These are phyloP conservation scores for Drosophila eohydei DNA, from an alignment of 2,888 invertebrate genomes.

Conservation along the genomic window DNA sequence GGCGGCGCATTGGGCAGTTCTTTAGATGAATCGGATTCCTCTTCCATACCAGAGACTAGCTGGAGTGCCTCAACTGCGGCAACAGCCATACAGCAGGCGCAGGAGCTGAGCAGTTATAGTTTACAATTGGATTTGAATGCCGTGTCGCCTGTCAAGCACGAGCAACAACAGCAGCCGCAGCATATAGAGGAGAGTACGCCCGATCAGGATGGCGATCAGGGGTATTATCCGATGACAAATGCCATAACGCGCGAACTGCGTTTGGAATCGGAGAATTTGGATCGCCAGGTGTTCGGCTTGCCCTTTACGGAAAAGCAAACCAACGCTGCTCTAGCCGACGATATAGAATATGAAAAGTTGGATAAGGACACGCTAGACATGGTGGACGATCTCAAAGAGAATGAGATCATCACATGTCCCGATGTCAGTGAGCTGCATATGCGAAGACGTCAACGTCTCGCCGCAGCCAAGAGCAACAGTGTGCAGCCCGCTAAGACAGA, in stretches of 20 bases:
- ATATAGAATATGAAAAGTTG: slow-evolving; percentile 83
- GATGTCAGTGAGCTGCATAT: slow-evolving; percentile 81
- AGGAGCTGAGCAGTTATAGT: slow-evolving; percentile 78
- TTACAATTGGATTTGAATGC: slow-evolving; percentile 77
- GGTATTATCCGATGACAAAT: slow-evolving; percentile 94
- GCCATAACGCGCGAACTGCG: slow-evolving; percentile 93
- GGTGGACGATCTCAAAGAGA: slow-evolving; percentile 82
- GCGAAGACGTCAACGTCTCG: slow-evolving; percentile 74
- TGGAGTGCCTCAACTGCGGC: slow-evolving; percentile 83
- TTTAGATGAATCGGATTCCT: slow-evolving; percentile 86
- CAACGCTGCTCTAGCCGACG: slow-evolving; percentile 40
- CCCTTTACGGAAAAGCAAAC: slow-evolving; percentile 60
- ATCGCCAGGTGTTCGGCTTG: slow-evolving; percentile 92
- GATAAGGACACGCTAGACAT: slow-evolving; percentile 84
- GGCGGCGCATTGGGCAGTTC: slow-evolving; percentile 78
- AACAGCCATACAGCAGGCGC: slow-evolving; percentile 81
- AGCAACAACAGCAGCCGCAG: slow-evolving; percentile 42
- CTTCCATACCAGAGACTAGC: slow-evolving; percentile 82
- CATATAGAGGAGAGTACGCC: slow-evolving; percentile 29
- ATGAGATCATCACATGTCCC: slow-evolving; percentile 82
- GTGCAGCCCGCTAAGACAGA: slow-evolving; percentile 58
- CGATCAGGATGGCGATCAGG: slow-evolving; percentile 90
- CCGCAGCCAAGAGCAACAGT: slow-evolving; percentile 70
- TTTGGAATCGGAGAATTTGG: slow-evolving; percentile 92
- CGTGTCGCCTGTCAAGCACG: slow-evolving; percentile 51